phyloP scores from a whole-genome alignment of 2,113 vertebrate species.

The Salvelinus alpinus region DNA sequence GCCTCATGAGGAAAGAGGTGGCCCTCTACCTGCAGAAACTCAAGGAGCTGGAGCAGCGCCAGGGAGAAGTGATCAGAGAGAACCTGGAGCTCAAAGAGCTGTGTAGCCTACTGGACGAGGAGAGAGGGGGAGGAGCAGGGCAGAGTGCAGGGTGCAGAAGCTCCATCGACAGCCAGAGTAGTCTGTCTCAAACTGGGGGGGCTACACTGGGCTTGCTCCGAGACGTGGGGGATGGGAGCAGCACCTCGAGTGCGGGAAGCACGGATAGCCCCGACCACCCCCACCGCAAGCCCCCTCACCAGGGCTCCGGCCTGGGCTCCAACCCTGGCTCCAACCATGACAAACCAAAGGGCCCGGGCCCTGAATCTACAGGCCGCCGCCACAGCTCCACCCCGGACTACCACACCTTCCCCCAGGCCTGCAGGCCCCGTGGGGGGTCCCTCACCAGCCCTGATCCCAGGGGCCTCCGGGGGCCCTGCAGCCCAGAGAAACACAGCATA shows the following conservation, averaged over 20 bases:
- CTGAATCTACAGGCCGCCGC: conserved; percentile 78
- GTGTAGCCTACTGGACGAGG: conserved; percentile 92
- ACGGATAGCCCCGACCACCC: conserved; percentile 89
- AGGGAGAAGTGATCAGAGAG: conserved; percentile 89
- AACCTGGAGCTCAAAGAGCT: conserved; percentile 94
- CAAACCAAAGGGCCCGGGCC: conserved; percentile 73
- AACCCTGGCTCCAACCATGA: conserved; percentile 50
- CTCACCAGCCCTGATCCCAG: conserved; percentile 78
- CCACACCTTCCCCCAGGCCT: conserved; percentile 71
- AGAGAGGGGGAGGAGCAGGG: conserved; percentile 66
- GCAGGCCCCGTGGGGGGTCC: conserved; percentile 67
- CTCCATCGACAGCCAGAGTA: conserved; percentile 90
- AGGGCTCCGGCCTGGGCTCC: conserved; percentile 41
- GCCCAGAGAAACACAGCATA: conserved; percentile 83
- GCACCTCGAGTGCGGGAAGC: conserved; percentile 91
- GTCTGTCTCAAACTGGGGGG: conserved; percentile 78
- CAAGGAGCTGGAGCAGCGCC: conserved; percentile 89
- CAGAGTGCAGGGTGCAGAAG: conserved; percentile 78
- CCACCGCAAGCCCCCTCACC: conserved; percentile 81
- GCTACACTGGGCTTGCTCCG: conserved; percentile 73
- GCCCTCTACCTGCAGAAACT: conserved; percentile 91
- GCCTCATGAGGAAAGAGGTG: conserved; percentile 93
- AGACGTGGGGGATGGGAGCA: conserved; percentile 93
- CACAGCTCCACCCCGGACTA: conserved; percentile 87
- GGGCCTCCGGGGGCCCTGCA: conserved; percentile 74